Evolutionary conservation across 1,140 invertebrate genomes (phyloP), one percentile per base, ranked within the genome.

Genomic region (Mycetomoellerius zeteki): DNA sequence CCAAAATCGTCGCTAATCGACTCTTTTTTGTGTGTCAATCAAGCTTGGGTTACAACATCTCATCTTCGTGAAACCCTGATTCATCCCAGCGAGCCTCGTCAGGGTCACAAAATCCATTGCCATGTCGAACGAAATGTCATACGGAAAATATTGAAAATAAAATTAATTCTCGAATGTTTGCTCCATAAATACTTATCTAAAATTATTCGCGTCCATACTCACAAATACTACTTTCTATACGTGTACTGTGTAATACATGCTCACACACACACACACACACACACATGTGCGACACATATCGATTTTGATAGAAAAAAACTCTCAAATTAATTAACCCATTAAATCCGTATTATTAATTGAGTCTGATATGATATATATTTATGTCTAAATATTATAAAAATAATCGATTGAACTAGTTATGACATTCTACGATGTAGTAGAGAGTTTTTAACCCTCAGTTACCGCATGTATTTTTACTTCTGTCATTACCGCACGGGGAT

Each of bases 11-110:
- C 92, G 87, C 86, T 94, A 95, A 95, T 95, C 92, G 91, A 76
- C 92, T 93, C 91, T 93, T 95, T 95, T 95, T 95, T 95, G 95
- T 95, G 43, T 89, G 24, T 84, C 94, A 95, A 95, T 95, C 88
- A 93, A 94, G 94, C 94, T 95, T 89, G 91, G 88, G 91, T 95
- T 95, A 94, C 93, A 91, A 86, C 93, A 93, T 95, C 93, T 93
- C 94, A 95, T 94, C 94, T 95, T 95, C 94, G 91, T 89, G 90
- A 50, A 50, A 50, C 82, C 78, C 88, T 84, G 73, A 84, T 75
- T 71, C 30, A 19, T 43, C 30, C 2, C 19, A 14, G 24, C 14
- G 5, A 33, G 6, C 8, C 37, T 84, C 19, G 80, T 47, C 80
- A 84, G 47, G 80, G 80, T 58, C 69, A 73, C 5, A 12, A 84